A percentile compares a stretch with the other conserved stretches of the same genome.
Conservation (phyloP, 2,888 invertebrate species). For the Nomada fabriciana region DNA sequence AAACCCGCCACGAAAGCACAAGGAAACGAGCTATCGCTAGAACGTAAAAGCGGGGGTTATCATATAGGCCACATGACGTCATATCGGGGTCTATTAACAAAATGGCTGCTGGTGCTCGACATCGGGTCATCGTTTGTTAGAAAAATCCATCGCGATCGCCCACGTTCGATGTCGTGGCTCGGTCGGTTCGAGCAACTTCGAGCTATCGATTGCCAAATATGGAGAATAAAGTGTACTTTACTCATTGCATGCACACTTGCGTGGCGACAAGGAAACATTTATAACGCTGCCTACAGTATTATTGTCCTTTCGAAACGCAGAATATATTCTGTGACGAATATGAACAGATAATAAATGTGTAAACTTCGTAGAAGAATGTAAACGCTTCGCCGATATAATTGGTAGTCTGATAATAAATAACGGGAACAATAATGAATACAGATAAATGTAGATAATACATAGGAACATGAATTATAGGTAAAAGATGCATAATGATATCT, state of each 20-base stretch:
- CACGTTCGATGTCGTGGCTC: neutral
- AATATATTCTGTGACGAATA: neutral
- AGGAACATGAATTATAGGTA: no score
- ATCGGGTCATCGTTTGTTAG: slow-evolving; percentile 52
- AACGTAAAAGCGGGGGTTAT: slow-evolving; percentile 73
- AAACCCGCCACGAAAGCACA: slow-evolving; percentile 7
- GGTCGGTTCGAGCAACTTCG: neutral
- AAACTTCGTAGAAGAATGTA: no score
- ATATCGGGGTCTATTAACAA: slow-evolving; percentile 76
- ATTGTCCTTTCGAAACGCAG: neutral
- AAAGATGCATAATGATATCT: no score
- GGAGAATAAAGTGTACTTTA: neutral
- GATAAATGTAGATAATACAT: no score
- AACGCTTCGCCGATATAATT: no score
- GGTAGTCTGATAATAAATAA: no score
- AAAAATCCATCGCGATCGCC: slow-evolving; percentile 47
- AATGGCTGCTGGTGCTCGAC: slow-evolving; percentile 66
- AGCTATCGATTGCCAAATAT: neutral
- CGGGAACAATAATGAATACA: no score
- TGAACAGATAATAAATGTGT: no score
- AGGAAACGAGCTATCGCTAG: slow-evolving; percentile 38
- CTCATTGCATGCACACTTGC: neutral
- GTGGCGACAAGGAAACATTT: neutral
- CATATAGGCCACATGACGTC: slow-evolving; percentile 79
- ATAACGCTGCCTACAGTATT: neutral